phyloP scores from a whole-genome alignment of 2,113 vertebrate genomes.

The Speoplatyrhinus poulsoni region DNA sequence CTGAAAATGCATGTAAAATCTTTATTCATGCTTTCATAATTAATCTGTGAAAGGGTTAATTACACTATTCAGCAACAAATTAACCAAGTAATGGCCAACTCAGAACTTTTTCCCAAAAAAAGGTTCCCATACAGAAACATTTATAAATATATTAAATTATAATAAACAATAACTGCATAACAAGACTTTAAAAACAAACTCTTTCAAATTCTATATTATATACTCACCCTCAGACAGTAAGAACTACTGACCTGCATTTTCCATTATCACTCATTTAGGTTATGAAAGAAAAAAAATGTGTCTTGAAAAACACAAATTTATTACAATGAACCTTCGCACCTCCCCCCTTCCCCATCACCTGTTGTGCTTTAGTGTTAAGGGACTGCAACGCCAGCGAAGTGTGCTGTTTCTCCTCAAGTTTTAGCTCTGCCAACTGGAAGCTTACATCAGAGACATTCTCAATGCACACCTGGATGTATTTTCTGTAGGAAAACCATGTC shows the following conservation, averaged over 20 bases:
- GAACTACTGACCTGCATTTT: too few species aligned
- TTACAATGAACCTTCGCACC: background rate
- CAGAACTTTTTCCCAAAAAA: background rate
- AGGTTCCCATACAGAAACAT: background rate
- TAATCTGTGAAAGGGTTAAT: too few species aligned
- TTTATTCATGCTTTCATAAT: too few species aligned
- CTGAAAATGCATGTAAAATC: too few species aligned
- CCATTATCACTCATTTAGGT: too few species aligned
- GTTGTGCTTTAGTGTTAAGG: conserved; percentile 79
- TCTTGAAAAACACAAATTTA: background rate
- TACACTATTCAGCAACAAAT: background rate
- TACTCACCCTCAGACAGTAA: too few species aligned
- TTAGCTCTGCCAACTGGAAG: conserved; percentile 85
- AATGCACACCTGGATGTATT: conserved; percentile 92
- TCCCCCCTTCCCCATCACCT: conserved; percentile 73
- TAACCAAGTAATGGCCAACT: background rate
- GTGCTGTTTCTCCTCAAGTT: conserved; percentile 73
- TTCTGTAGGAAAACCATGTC: conserved; percentile 76
- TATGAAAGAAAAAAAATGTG: too few species aligned
- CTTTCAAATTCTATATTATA: too few species aligned
- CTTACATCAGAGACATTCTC: conserved; percentile 89
- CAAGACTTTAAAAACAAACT: too few species aligned
- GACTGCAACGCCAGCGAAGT: conserved; percentile 76
- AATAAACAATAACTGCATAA: too few species aligned
- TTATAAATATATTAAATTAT: background rate